A percentile compares a stretch with the other conserved stretches of the same genome.
These are phyloP conservation scores for Colius striatus DNA, from an alignment of 2,113 vertebrate species.

Conservation along the genomic window DNA sequence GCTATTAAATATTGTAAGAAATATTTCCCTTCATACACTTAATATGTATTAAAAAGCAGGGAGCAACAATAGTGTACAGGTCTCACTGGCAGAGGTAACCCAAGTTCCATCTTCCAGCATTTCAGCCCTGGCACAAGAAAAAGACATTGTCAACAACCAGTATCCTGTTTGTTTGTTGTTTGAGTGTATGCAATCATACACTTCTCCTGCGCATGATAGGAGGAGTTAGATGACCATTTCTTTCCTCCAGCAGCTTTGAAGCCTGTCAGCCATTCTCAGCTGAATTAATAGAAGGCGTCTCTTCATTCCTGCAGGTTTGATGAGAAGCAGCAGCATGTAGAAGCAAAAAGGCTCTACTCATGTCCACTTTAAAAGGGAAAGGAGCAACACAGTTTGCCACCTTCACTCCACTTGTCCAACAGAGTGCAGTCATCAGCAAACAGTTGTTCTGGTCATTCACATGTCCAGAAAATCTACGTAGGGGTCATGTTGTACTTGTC, in stretches of 20 bases:
- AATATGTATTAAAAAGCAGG: background rate
- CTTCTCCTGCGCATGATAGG: background rate
- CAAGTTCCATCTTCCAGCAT: background rate
- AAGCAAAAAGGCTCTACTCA: background rate
- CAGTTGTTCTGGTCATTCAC: background rate
- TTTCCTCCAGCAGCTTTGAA: background rate
- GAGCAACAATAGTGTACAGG: background rate
- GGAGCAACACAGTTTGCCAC: background rate
- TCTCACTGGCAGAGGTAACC: background rate
- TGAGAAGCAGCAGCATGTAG: background rate
- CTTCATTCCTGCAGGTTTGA: background rate
- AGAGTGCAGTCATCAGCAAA: background rate
- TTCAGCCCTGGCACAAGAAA: background rate
- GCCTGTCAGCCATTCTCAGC: background rate
- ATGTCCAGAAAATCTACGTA: background rate
- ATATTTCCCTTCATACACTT: background rate
- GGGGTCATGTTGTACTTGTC: background rate
- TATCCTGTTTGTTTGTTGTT: background rate
- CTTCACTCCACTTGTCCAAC: fast-evolving
- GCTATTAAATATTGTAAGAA: background rate
- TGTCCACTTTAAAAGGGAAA: background rate
- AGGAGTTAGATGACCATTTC: background rate
- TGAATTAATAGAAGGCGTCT: background rate
- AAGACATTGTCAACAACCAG: background rate
- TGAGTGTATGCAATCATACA: background rate